phyloP scores from a whole-genome alignment of 2,113 vertebrate species.

The Eonycteris spelaea region DNA sequence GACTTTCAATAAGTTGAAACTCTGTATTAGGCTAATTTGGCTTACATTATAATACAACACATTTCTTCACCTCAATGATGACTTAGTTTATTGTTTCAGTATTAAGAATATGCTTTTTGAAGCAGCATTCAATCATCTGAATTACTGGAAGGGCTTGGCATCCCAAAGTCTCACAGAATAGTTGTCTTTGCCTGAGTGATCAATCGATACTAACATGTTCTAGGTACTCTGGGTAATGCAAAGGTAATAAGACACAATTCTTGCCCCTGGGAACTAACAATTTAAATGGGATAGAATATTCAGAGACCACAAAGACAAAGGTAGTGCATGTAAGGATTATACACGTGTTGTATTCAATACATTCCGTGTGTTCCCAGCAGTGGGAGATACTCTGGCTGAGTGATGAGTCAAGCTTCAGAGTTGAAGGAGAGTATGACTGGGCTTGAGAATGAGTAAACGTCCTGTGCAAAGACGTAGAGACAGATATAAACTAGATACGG shows the following conservation, averaged over 20 bases:
- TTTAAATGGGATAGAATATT: not conserved
- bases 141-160: not conserved
- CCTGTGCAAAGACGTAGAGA: not conserved
- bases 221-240: not conserved
- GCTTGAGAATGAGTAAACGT: not conserved
- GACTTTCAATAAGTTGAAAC: constrained; percentile 54
- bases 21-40: constrained; percentile 44
- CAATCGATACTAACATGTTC: not conserved
- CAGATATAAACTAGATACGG: not conserved
- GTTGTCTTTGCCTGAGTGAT: not conserved
- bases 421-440: not conserved
- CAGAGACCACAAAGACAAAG: not conserved
- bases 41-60: not conserved
- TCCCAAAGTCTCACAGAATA: not conserved
- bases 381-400: not conserved
- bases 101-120: not conserved
- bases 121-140: not conserved
- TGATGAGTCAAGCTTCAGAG: not conserved
- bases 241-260: not conserved
- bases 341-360: rapidly evolving
- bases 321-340: rapidly evolving
- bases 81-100: not conserved
- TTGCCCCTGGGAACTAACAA: not conserved
- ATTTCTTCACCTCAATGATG: constrained; percentile 24
- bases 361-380: not conserved